Evolutionary conservation across 2,888 invertebrate genomes (phyloP).

Genomic region (Melinaea menophilus): DNA sequence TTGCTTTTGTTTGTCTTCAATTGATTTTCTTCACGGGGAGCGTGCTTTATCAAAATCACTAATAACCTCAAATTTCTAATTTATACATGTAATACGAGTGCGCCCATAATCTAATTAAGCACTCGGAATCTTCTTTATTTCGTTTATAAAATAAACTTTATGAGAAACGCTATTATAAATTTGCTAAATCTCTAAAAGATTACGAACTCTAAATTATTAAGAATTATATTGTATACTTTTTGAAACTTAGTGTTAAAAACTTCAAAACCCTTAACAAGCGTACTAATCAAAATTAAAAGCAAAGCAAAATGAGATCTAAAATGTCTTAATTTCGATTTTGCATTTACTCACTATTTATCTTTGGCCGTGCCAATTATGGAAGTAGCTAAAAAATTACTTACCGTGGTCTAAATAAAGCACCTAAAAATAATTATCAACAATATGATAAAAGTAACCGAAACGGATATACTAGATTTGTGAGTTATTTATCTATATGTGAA

Average conservation of each 20-base stretch:
- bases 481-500: conserved; percentile 76
- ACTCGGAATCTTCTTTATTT: conserved; percentile 64
- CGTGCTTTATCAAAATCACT: conserved; percentile 69
- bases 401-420: conserved; percentile 57
- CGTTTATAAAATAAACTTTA: conserved; percentile 61
- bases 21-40: conserved; percentile 55
- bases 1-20: conserved; percentile 71
- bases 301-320: conserved; percentile 39
- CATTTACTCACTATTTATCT: conserved; percentile 70
- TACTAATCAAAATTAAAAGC: conserved; percentile 33
- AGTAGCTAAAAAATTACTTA: conserved; percentile 55
- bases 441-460: conserved; percentile 48
- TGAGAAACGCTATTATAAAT: conserved; percentile 59
- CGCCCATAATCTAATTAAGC: conserved; percentile 68
- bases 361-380: conserved; percentile 73
- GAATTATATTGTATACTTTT: conserved; percentile 12
- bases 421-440: conserved; percentile 53
- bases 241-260: conserved; percentile 21
- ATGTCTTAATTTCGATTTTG: conserved; percentile 33
- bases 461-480: conserved; percentile 52
- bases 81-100: conserved; percentile 67
- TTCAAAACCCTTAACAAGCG: conserved; percentile 35
- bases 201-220: conserved; percentile 62
- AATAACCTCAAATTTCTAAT: conserved; percentile 72
- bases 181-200: conserved; percentile 65